Evolutionary conservation across 92 coral and sea anemone genomes (phyloP), one percentile per base, ranked within the genome.

Genomic region (Pocillopora grandis): DNA sequence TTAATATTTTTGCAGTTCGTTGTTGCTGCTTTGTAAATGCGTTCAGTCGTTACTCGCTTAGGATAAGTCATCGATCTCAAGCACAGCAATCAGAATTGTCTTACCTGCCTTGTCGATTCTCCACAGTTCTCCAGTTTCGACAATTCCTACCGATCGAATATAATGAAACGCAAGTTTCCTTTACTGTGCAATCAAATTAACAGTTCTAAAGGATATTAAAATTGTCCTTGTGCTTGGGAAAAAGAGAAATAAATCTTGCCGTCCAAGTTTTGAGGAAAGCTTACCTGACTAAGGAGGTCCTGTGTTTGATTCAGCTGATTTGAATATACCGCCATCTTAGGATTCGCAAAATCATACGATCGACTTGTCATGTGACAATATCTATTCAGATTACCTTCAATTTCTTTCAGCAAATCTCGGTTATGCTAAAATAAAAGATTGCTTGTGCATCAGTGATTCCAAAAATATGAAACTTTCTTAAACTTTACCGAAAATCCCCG

Each of bases 51-150:
- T 27, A 27, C 31, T 27, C 31, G 31, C 31, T 27, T 27, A 27
- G 31, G 31, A 27, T 27, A 27, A 27, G 31, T 27, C 31, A 27
- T 27, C 31, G 31, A 27, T 27, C 31, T 27, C 31, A 27, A 27
- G 31, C 31, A 12, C 18, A 59, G 18, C 62, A 10, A 59, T 12
- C 3, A 10, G 23, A 16, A 60, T 5, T 13, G 12, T 9, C 48
- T 55, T 79, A 79, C 83, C 83, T 80, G 69, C 60, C 42, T 71
- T 33, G 76, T 81, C 18, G 27, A 9, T 35, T 81, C 27, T 71
- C 19, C 1, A 42, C 11, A 12, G 17, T 19, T 35, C 6, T 59
- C 17, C 76, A 70, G 18, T 37, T 81, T 70, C 58, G 37, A 15
- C 70, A 81, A 60, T 58, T 81, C 85, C 85, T 70, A 21, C 23